Evolutionary conservation across 2,113 vertebrate species (phyloP).

Genomic region (Cricetomys ansorgei): DNA sequence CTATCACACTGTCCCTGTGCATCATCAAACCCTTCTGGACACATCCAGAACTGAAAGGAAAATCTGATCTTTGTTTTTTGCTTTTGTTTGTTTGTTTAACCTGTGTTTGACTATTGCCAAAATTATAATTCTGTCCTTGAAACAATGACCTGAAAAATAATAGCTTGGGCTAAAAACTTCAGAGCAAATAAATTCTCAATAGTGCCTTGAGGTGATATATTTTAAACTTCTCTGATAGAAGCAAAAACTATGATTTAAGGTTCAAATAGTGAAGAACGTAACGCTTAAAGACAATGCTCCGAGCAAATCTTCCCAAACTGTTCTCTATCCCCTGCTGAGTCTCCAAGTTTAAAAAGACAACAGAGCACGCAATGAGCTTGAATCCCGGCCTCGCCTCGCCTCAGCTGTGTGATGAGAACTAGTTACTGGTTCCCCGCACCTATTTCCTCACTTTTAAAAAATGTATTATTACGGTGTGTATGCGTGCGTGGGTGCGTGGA

Average conservation of each 20-base stretch:
- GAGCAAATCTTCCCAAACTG: background rate
- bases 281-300: background rate
- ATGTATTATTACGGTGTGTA: background rate
- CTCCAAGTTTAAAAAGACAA: slow-evolving; percentile 3
- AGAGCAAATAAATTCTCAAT: slow-evolving; percentile 48
- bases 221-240: slow-evolving; percentile 37
- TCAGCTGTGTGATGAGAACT: background rate
- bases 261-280: background rate
- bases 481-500: too few species aligned
- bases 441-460: slow-evolving; percentile 38
- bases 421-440: slow-evolving; percentile 42
- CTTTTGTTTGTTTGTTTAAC: slow-evolving; percentile 28
- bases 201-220: slow-evolving; percentile 19
- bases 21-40: slow-evolving; percentile 69
- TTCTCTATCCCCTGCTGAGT: background rate
- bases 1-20: slow-evolving; percentile 56
- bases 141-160: slow-evolving; percentile 67
- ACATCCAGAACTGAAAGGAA: slow-evolving; percentile 67
- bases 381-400: background rate
- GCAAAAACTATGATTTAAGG: background rate
- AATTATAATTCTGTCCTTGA: slow-evolving; percentile 72
- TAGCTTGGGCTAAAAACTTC: slow-evolving; percentile 31
- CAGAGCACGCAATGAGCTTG: background rate
- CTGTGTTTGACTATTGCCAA: slow-evolving; percentile 74
- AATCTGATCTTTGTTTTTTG: slow-evolving; percentile 58